Percentiles rank a stretch among this genome's conserved stretches.
Evolutionary conservation across 2,888 invertebrate species (phyloP).

Genomic region (Encarsia formosa): DNA sequence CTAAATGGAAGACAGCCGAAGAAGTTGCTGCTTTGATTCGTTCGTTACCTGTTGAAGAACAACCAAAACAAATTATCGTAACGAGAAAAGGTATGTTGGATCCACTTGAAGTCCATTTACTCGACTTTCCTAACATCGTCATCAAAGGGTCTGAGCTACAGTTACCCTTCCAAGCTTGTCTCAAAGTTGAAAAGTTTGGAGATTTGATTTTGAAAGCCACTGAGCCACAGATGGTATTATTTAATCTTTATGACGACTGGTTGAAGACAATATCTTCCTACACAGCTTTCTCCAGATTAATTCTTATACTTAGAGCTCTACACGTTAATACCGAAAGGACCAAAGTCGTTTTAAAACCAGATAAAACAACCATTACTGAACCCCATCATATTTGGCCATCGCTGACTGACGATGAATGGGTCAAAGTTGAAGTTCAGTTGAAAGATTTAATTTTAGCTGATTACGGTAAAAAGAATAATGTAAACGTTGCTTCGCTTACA

Average conservation of each 20-base stretch:
- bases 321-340: conserved; percentile 99
- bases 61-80: conserved; percentile 99
- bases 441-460: conserved; percentile 98
- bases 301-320: conserved; percentile 90
- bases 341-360: conserved; percentile 96
- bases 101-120: conserved; percentile 96
- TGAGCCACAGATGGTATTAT: conserved; percentile 99
- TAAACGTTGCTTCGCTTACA: conserved; percentile 97
- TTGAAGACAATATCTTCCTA: conserved; percentile 98
- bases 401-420: conserved; percentile 97
- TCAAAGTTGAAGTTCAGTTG: conserved; percentile 96
- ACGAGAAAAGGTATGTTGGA: conserved; percentile 99
- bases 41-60: conserved; percentile 98
- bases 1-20: conserved; percentile 99
- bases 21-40: conserved; percentile 99
- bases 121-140: conserved; percentile 99
- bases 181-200: conserved; percentile 99
- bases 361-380: conserved; percentile 98
- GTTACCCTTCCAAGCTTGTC: conserved; percentile 96
- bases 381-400: conserved; percentile 99
- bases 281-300: conserved; percentile 90
- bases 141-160: conserved; percentile 99
- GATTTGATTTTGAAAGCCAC: conserved; percentile 98
- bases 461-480: conserved; percentile 99
- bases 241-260: conserved; percentile 99